Evolutionary conservation across 2,888 invertebrate genomes (phyloP).

Genomic region (Melipona beecheii): DNA sequence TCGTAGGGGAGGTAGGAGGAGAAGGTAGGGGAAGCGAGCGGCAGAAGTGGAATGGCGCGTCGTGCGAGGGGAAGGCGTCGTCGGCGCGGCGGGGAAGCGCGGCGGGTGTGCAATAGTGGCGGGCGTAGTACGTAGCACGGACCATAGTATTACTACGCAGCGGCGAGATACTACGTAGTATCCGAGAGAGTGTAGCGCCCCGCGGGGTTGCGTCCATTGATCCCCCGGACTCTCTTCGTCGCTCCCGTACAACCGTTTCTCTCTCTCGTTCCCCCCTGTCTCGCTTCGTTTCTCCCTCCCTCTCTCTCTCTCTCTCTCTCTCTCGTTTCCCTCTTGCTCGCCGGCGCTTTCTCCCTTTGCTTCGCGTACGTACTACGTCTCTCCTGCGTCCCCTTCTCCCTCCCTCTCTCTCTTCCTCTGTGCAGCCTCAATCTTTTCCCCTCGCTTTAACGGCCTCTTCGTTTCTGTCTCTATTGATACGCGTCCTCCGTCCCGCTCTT

Average conservation of each 20-base stretch:
- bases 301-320: slow-evolving; percentile 24
- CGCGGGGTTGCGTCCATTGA: slow-evolving; percentile 81
- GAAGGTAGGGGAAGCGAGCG: neutral
- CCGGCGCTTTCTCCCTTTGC: neutral
- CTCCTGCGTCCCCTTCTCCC: neutral
- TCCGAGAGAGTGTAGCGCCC: slow-evolving; percentile 77
- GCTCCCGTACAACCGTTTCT: neutral
- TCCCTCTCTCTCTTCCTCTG: slow-evolving; percentile 15
- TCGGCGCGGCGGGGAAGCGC: slow-evolving; percentile 17
- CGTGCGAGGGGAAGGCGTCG: neutral
- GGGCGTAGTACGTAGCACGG: slow-evolving; percentile 71
- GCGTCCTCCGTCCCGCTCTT: neutral
- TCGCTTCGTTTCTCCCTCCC: neutral
- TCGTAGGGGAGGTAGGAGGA: slow-evolving; percentile 2
- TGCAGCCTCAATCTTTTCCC: slow-evolving; percentile 22
- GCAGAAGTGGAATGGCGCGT: slow-evolving; percentile 1
- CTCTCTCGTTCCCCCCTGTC: slow-evolving; percentile 2
- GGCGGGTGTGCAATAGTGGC: slow-evolving; percentile 64
- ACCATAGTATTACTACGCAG: slow-evolving; percentile 73
- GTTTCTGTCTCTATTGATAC: slow-evolving; percentile 42
- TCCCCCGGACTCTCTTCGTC: slow-evolving; percentile 69
- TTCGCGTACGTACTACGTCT: neutral
- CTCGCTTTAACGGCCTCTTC: slow-evolving; percentile 41
- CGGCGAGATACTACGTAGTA: slow-evolving; percentile 75
- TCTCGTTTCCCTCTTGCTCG: slow-evolving; percentile 6